Base-by-base conservation (phyloP, 2,888 invertebrate species). In the Petrolisthes manimaculis region DNA sequence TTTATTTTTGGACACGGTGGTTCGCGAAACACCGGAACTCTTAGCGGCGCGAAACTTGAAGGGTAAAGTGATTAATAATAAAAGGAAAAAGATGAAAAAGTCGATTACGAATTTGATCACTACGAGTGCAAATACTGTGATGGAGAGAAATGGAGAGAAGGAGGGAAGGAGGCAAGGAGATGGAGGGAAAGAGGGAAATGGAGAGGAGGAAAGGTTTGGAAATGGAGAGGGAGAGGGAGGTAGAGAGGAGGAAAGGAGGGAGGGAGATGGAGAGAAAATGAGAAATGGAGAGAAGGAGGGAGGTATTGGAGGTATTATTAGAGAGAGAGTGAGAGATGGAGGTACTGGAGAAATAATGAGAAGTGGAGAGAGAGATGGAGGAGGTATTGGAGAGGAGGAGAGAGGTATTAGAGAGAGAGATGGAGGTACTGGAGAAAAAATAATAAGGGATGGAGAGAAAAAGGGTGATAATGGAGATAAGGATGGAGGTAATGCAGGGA, bases 41-140 rank as follows among this genome's bases (percentile, higher is more conserved):
- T 82, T 88, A 24, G 91, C 89, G 6, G 91, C 89, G 8, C 83
- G 89, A 67, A 91, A 91, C 77, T 82, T 90, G n/a, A 91, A 91
- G 61, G 89, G 89, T 4, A 88, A 83, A 54, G 74, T 91, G 56
- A 37, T 37, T 37, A 37, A 37, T 37, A 37, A 37, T 37, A 37
- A 37, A 2, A 37, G 37, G 37, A 37, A 37, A 37, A 91, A 89
- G 74, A 91, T 90, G 85, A 91, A 91, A 80, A 91, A 90, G 69
- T 80, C 84, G 18, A 71, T 81, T n/a, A 3, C 54, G 12, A 75
- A 8, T n/a, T 55, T 54, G n/a, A 37, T 37, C 2, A 37, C 37
- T 37, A 37, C 37, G 37, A 37, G 37, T 37, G 37, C 0, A 37
- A 79, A 51, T n/a, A 67, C 51, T 21, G 78, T 78, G 21, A 24